Conservation (phyloP, 2,888 invertebrate genomes). For the Oligia latruncula region DNA sequence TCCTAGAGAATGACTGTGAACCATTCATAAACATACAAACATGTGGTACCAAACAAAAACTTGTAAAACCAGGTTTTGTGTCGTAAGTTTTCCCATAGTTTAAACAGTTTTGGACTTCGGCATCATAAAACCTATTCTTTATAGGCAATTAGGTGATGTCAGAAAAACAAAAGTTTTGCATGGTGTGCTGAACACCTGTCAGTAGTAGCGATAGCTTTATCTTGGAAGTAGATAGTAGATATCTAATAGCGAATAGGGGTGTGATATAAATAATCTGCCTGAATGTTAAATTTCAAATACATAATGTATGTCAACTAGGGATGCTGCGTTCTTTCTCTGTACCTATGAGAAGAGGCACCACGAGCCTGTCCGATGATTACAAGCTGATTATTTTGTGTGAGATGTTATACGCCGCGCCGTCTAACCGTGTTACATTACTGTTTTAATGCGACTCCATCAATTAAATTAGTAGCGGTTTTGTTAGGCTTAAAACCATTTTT, state of each 20-base stretch:
- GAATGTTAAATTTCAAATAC: background rate
- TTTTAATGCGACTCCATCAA: conserved; percentile 24
- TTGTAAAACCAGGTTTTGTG: conserved; percentile 5
- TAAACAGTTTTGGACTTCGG: conserved; percentile 18
- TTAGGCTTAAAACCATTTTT: conserved; percentile 37
- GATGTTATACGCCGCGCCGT: conserved; percentile 16
- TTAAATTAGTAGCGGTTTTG: conserved; percentile 34
- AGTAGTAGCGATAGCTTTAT: background rate
- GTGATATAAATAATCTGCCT: background rate
- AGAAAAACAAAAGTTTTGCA: background rate
- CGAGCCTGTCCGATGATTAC: conserved; percentile 13
- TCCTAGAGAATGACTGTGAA: background rate
- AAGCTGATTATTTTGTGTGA: conserved; percentile 15
- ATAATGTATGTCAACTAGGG: background rate
- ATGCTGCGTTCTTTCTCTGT: background rate
- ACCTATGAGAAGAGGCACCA: conserved; percentile 2
- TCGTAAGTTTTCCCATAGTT: conserved; percentile 16
- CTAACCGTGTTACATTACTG: conserved; percentile 25
- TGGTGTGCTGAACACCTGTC: background rate
- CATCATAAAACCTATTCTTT: background rate
- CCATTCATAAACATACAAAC: background rate
- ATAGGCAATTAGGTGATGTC: background rate
- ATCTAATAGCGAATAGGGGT: background rate
- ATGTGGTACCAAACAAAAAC: background rate
- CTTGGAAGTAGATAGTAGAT: background rate